phyloP scores from a whole-genome alignment of 2,113 vertebrate genomes.

The Sebastes fasciatus region DNA sequence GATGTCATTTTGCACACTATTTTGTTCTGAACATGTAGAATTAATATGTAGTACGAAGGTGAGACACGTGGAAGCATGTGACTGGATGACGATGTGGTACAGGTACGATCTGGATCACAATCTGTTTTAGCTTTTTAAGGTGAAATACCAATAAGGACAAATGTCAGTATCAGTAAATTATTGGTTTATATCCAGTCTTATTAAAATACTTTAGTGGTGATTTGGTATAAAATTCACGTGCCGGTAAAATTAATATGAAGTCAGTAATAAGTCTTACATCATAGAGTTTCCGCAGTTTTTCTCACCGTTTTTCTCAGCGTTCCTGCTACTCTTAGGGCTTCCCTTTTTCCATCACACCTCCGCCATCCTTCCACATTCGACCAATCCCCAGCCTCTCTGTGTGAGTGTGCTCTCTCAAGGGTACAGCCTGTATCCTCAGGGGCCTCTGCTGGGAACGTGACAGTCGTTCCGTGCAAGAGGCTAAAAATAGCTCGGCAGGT shows the following conservation, averaged over 20 bases:
- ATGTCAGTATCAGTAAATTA: not conserved
- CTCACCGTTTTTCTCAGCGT: not conserved
- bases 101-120: not conserved
- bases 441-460: conserved; percentile 63
- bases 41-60: not conserved
- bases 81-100: not conserved
- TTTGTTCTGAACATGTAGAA: no score
- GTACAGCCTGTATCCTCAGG: conserved; percentile 47
- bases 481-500: conserved; percentile 74
- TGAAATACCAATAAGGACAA: not conserved
- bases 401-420: conserved; percentile 50
- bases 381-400: not conserved
- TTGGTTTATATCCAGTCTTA: not conserved
- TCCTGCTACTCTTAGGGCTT: not conserved
- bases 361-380: not conserved
- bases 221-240: not conserved
- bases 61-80: not conserved
- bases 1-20: not conserved
- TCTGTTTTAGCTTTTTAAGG: not conserved
- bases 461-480: conserved; percentile 42
- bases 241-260: not conserved
- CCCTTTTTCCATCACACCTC: conserved; percentile 1
- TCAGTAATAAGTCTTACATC: no score
- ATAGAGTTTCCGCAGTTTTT: not conserved
- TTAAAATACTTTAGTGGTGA: not conserved